phyloP scores from a whole-genome alignment of 2,797 vertebrate genomes.

The Scolopax bukidnonensis region DNA sequence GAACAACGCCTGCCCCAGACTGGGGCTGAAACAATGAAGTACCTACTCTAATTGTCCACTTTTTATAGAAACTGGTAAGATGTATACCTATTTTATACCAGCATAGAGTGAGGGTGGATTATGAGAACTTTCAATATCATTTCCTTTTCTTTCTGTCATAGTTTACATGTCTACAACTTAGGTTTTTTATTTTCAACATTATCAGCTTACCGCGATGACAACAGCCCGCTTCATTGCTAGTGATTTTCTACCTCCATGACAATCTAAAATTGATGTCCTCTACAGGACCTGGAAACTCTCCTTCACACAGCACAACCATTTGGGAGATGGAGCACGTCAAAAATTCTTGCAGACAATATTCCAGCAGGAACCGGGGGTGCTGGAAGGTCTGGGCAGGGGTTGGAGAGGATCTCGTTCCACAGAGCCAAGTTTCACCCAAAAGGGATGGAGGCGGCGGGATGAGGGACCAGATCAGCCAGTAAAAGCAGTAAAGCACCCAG shows the following conservation, averaged over 20 bases:
- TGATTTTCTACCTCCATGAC: not conserved
- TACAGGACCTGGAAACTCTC: not conserved
- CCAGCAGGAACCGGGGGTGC: rapidly evolving
- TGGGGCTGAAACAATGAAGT: not conserved
- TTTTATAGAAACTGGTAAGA: no score
- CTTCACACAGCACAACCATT: not conserved
- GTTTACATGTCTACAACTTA: not conserved
- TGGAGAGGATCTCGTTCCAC: rapidly evolving
- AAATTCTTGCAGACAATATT: no score
- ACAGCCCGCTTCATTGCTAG: not conserved
- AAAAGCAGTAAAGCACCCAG: not conserved
- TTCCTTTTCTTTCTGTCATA: not conserved
- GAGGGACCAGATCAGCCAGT: rapidly evolving
- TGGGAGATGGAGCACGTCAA: rapidly evolving
- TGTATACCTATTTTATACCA: not conserved
- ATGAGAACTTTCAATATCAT: not conserved
- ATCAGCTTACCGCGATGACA: not conserved
- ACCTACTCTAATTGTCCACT: not conserved
- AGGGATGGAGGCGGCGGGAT: not conserved
- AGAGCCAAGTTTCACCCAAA: not conserved
- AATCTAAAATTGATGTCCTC: not conserved
- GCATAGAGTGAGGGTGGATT: not conserved
- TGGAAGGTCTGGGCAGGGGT: not conserved
- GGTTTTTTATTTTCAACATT: not conserved
- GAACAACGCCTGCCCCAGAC: not conserved